Evolutionary conservation across 2,888 invertebrate species (phyloP), one percentile per base, ranked within the genome.

Genomic region (Portevinia maculata): DNA sequence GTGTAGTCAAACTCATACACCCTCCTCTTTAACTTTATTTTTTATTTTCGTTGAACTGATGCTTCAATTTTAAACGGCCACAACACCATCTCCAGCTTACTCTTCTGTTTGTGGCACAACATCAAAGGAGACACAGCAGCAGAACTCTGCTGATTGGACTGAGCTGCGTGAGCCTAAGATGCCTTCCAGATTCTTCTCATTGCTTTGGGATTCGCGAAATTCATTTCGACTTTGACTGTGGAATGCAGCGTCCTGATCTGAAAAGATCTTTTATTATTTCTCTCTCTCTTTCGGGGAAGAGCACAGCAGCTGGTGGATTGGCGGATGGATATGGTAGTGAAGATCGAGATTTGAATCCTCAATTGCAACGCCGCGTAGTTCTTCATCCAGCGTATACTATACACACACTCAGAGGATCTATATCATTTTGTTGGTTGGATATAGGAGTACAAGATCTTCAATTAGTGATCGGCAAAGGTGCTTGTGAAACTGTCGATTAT

Each of bases 281-380:
- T 39, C 24, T 46, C 3, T 7, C 5, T 24, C 24, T 24, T 5
- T 24, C 3, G 24, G 24, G 37, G 13, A 34, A 48, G 8, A 39
- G 39, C 13, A 57, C 34, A 30, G 41, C 24, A 19, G 48, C 62
- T 55, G 53, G 52, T 69, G 1, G 24, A 7, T 11, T n/a, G 7
- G 24, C 6, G 57, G 46, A 46, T 67, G 57, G 46, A 46, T 67
- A 46, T 53, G 39, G 53, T 41, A 55, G 46, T 30, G 28, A 50
- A 74, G 79, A 79, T 79, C 69, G 37, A 74, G 79, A 79, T 79
- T 79, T 65, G 62, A 74, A 57, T 69, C 41, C 79, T 41, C 44
- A 70, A 60, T 32, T 57, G 4, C 60, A 39, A 50, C 30, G 55
- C 7, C 39, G 57, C 8, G 24, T 24, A 2, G 24, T n/a, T 28